A percentile compares a stretch with the other conserved stretches of the same genome.
These are phyloP conservation scores for Danio aesculapii DNA, from an alignment of 2,797 vertebrate species.

Conservation along the genomic window DNA sequence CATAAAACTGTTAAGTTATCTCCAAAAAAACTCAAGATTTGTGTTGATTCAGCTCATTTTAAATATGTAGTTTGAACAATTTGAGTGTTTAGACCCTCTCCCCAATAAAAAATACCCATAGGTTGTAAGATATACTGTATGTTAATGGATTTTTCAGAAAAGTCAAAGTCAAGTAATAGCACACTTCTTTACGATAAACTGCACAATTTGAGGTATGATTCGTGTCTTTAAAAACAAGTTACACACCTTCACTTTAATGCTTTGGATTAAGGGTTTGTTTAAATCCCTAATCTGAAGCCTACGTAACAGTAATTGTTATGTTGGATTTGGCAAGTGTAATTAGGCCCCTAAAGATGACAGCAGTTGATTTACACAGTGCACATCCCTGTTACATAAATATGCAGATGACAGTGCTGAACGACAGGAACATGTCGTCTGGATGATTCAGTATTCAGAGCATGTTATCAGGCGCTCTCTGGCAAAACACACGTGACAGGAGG, in stretches of 20 bases:
- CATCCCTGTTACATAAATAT: constrained; percentile 2
- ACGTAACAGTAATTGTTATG: neutral
- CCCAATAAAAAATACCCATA: too few relatives aligned
- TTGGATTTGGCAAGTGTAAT: neutral
- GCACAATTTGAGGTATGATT: constrained; percentile 11
- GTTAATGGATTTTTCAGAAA: neutral
- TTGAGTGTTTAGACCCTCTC: too few relatives aligned
- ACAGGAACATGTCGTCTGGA: constrained; percentile 26
- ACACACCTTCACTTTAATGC: neutral
- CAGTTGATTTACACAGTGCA: constrained; percentile 8
- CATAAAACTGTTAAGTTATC: too few relatives aligned
- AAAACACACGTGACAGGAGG: constrained; percentile 29
- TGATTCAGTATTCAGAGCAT: constrained; percentile 47
- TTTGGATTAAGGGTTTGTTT: neutral
- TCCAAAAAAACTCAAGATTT: too few relatives aligned
- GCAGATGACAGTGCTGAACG: neutral
- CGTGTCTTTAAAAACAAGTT: neutral
- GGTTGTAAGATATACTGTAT: neutral
- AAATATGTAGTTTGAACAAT: too few relatives aligned
- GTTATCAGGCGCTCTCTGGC: constrained; percentile 14
- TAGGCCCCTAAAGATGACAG: neutral
- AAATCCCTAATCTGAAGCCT: neutral
- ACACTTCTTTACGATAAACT: neutral
- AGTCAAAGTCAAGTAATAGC: neutral
- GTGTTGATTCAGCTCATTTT: too few relatives aligned